Evolutionary conservation across 2,888 invertebrate genomes (phyloP).

Genomic region (Rhingia rostrata): DNA sequence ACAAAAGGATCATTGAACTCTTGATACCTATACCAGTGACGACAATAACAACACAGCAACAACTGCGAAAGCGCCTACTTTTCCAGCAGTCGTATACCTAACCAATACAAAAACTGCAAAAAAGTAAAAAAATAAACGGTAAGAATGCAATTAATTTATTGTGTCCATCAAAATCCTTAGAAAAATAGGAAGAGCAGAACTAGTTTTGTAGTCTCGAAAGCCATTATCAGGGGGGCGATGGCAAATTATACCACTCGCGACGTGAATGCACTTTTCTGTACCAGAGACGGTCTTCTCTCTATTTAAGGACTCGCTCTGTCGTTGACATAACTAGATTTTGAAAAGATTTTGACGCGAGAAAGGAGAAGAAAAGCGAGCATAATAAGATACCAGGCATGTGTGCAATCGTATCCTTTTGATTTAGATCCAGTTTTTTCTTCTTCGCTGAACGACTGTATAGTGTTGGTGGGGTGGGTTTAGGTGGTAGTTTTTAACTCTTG

Average conservation of each 20-base stretch:
- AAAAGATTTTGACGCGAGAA: conserved; percentile 60
- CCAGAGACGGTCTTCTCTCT: conserved; percentile 28
- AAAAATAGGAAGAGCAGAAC: conserved; percentile 1
- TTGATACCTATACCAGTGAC: conserved; percentile 55
- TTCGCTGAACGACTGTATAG: conserved; percentile 16
- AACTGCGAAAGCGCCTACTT: conserved; percentile 54
- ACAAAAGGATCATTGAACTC: conserved; percentile 74
- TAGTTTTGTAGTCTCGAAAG: conserved; percentile 7
- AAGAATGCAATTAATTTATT: conserved; percentile 70
- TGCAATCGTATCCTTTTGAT: conserved; percentile 47
- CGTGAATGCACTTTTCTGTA: conserved; percentile 21
- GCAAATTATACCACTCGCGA: conserved; percentile 36
- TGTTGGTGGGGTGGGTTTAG: not conserved
- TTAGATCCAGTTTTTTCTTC: conserved; percentile 20
- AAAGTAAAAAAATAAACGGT: conserved; percentile 51
- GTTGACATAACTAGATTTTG: conserved; percentile 68
- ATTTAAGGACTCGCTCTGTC: conserved; percentile 40
- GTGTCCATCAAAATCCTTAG: conserved; percentile 54
- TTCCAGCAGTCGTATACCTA: conserved; percentile 22
- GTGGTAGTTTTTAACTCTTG: not conserved
- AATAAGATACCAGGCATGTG: conserved; percentile 27
- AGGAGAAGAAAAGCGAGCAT: conserved; percentile 42
- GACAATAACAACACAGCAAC: conserved; percentile 72
- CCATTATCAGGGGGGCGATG: conserved; percentile 1
- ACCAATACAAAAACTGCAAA: conserved; percentile 35